Evolutionary conservation across 2,797 vertebrate genomes (phyloP).

Genomic region (Anolis apletophallus): DNA sequence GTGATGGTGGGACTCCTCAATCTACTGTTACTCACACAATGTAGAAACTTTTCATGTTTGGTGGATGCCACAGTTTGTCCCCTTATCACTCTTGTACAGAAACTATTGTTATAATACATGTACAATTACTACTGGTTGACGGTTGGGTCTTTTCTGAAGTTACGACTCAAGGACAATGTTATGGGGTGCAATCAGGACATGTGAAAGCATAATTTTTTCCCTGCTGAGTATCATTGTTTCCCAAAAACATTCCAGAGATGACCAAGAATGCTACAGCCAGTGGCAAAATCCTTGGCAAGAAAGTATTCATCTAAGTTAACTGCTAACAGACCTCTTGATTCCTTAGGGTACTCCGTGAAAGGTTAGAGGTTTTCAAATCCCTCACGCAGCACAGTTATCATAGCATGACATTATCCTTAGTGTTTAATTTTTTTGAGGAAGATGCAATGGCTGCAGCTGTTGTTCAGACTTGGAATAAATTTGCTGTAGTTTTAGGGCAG

Average conservation of each 20-base stretch:
- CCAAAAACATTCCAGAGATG: background rate
- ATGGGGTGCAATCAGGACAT: background rate
- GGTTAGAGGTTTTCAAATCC: conserved; percentile 48
- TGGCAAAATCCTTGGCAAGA: background rate
- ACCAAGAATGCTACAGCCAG: background rate
- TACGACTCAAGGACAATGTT: background rate
- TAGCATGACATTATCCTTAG: conserved; percentile 23
- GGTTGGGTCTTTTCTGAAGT: background rate
- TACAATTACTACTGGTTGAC: background rate
- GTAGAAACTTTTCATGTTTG: background rate
- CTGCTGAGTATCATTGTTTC: background rate
- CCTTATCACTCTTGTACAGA: too few species aligned
- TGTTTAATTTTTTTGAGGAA: conserved; percentile 17
- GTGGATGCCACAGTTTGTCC: too few species aligned
- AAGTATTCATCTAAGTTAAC: background rate
- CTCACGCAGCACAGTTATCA: background rate
- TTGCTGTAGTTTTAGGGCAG: conserved; percentile 38
- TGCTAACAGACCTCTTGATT: conserved; percentile 27
- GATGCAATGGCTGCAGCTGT: conserved; percentile 21
- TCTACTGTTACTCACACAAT: background rate
- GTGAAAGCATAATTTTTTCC: background rate
- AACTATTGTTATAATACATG: background rate
- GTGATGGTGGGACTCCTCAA: background rate
- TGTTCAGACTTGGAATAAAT: conserved; percentile 6
- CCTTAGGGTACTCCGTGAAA: conserved; percentile 37